Conservation (phyloP, 2,888 invertebrate species). For the Brachynemurus nebulosus region DNA sequence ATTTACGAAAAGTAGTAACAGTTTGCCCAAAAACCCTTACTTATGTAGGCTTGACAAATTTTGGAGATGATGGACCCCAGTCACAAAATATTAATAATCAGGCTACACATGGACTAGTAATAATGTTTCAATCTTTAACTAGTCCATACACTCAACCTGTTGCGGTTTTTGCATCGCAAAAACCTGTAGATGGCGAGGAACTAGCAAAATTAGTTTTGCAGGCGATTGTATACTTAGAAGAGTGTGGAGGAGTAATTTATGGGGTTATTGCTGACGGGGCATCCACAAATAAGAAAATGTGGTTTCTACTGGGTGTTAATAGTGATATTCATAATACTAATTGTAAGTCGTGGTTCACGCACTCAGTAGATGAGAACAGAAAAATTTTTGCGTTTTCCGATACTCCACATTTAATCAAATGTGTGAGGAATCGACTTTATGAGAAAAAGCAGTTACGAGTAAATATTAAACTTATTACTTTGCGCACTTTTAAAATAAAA, state of each 20-base stretch:
- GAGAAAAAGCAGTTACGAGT: constrained; percentile 14
- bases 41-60: constrained; percentile 14
- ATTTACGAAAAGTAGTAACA: constrained; percentile 10
- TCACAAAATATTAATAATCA: constrained; percentile 5
- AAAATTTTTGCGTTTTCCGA: constrained; percentile 17
- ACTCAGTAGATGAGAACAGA: constrained; percentile 12
- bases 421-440: constrained; percentile 16
- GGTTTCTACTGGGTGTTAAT: constrained; percentile 14
- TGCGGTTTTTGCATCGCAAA: constrained; percentile 16
- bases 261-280: constrained; percentile 17
- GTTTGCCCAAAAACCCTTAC: constrained; percentile 13
- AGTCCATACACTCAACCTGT: constrained; percentile 17
- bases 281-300: constrained; percentile 18
- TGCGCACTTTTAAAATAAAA: too few species aligned
- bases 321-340: not conserved
- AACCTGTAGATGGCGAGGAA: constrained; percentile 10
- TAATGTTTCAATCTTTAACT: constrained; percentile 17
- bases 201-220: constrained; percentile 7
- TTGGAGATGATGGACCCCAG: constrained; percentile 10
- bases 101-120: constrained; percentile 16
- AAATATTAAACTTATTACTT: constrained; percentile 9
- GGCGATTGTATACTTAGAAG: constrained; percentile 8
- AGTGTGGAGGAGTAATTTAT: constrained; percentile 14
- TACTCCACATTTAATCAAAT: constrained; percentile 19
- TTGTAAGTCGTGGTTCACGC: constrained; percentile 10